Base-by-base conservation (phyloP, 2,113 vertebrate genomes). In the Desmodus rotundus region DNA sequence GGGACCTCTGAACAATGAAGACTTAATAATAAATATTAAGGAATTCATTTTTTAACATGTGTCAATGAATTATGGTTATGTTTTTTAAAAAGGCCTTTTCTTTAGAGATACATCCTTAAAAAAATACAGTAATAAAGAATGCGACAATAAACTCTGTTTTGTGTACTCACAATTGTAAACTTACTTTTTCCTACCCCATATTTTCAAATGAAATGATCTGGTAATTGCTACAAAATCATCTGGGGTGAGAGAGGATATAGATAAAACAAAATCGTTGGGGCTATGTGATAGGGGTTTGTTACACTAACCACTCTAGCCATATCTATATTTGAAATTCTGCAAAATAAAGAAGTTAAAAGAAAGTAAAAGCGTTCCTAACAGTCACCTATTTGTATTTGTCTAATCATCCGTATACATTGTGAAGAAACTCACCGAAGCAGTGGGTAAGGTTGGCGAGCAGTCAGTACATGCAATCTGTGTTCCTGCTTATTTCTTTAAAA, bases 151-250 rank as follows among this genome's bases (percentile, higher is more conserved):
- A 50, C 16, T 58, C 56, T 76, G 28, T 50, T 76, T 76, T 16
- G 4, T n/a, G 31, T 50, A 50, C 43, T 47, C 43, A 76, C 73
- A 76, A 50, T 31, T 76, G 16, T 76, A 76, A 50, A 33, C 73
- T 28, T 50, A 50, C 43, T 50, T 61, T 61, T 61, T 61, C 58
- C n/a, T 91, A 52, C 12, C 61, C 12, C 31, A 85, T 72, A 86
- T 52, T 95, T 90, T 84, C 80, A 93, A 94, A 76, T 82, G 26
- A 78, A 92, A 84, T 61, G 58, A 20, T 52, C 61, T 94, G 33
- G 41, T 72, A 78, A 89, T 31, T 67, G 31, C 41, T 86, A 83
- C 26, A 83, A 82, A 86, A 68, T 80, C 28, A 65, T 90, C 47
- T 81, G 50, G 20, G 38, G 15, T 86, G 8, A 89, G 26, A 95